Conservation (phyloP, 2,797 vertebrate species). For the Salmo trutta region DNA sequence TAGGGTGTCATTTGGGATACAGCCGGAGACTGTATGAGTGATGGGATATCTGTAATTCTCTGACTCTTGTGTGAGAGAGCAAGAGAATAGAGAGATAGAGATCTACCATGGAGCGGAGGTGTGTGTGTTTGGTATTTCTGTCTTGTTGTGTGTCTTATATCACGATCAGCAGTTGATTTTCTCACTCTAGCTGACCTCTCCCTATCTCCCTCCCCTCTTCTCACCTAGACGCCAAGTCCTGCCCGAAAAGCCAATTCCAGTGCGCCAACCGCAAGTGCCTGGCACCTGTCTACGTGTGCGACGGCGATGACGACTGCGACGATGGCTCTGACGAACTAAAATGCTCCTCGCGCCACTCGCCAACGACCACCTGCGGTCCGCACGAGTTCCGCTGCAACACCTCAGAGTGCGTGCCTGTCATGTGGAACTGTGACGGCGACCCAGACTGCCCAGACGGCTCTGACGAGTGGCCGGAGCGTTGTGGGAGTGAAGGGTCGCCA, state of each 20-base stretch:
- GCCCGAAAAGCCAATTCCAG: constrained; percentile 86
- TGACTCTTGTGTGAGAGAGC: background rate
- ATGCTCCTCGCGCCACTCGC: constrained; percentile 69
- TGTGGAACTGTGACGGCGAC: constrained; percentile 95
- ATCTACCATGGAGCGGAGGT: constrained; percentile 5
- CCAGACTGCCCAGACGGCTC: constrained; percentile 91
- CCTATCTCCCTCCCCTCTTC: background rate
- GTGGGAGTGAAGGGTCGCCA: constrained; percentile 69
- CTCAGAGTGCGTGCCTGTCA: constrained; percentile 88
- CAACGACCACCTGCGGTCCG: constrained; percentile 83
- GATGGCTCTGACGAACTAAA: constrained; percentile 92
- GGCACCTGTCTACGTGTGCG: constrained; percentile 86
- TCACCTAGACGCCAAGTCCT: constrained; percentile 77
- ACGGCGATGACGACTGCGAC: constrained; percentile 89
- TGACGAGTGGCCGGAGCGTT: constrained; percentile 85
- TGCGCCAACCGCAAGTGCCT: constrained; percentile 90
- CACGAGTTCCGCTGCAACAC: constrained; percentile 91
- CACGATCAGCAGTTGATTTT: background rate
- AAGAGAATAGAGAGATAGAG: background rate
- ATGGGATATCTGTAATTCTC: background rate
- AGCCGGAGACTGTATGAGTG: no score
- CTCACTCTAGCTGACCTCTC: constrained; percentile 22
- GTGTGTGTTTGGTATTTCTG: background rate
- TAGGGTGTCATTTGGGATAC: background rate
- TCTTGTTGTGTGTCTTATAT: background rate